Percentiles rank a stretch among this genome's conserved stretches.
These are phyloP conservation scores for Podarcis lilfordi DNA, from an alignment of 2,797 vertebrate species.

Conservation along the genomic window DNA sequence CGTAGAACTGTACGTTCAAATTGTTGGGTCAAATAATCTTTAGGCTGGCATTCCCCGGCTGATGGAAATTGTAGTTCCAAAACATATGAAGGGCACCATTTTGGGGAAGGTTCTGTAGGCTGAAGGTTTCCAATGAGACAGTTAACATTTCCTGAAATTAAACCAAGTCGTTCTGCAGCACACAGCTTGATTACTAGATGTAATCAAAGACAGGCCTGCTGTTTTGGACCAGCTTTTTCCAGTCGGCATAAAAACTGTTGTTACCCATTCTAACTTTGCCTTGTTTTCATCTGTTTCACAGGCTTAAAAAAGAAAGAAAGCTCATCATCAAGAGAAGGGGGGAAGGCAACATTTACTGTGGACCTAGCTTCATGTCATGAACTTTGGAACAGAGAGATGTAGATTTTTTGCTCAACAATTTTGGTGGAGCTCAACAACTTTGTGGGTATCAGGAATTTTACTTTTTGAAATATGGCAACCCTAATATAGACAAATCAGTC, in stretches of 20 bases:
- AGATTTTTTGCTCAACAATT: not conserved
- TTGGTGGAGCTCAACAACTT: too few species aligned
- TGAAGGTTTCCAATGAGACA: constrained; percentile 57
- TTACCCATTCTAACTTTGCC: constrained; percentile 70
- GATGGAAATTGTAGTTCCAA: too few species aligned
- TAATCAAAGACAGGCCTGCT: constrained; percentile 76
- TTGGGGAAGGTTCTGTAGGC: constrained; percentile 39
- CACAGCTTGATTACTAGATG: constrained; percentile 73
- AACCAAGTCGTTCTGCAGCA: constrained; percentile 69
- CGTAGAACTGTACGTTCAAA: constrained; percentile 36
- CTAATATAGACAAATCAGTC: constrained; percentile 37
- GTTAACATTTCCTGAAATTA: constrained; percentile 73
- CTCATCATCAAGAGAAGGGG: constrained; percentile 48
- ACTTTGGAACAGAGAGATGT: not conserved
- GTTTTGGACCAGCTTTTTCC: constrained; percentile 72
- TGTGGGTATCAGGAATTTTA: too few species aligned
- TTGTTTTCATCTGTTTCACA: constrained; percentile 68
- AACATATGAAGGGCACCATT: too few species aligned
- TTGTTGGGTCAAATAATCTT: constrained; percentile 30
- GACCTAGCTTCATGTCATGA: constrained; percentile 64
- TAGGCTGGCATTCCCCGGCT: too few species aligned
- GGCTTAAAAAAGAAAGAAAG: constrained; percentile 66
- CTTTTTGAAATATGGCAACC: too few species aligned
- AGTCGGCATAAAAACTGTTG: constrained; percentile 61
- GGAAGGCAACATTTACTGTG: constrained; percentile 62